Evolutionary conservation across 2,888 invertebrate species (phyloP).

Genomic region (Nematopogon swammerdamellus): DNA sequence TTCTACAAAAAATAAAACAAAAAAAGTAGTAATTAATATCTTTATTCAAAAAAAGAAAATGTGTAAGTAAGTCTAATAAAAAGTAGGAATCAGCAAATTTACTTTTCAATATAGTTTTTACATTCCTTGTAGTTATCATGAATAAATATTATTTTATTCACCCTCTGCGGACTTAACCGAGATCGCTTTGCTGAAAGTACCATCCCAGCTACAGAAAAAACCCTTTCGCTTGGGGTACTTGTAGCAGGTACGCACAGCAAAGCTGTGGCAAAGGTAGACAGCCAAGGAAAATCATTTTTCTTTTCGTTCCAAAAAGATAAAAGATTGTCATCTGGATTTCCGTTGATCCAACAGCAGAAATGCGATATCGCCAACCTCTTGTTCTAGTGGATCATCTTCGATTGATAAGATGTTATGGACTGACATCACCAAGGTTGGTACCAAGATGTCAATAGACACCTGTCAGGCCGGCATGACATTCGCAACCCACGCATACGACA

Average conservation of each 20-base stretch:
- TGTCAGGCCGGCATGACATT: too few relatives aligned
- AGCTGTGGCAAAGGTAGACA: constrained; percentile 4
- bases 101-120: background rate
- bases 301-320: constrained; percentile 4
- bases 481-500: too few relatives aligned
- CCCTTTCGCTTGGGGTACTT: constrained; percentile 11
- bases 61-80: background rate
- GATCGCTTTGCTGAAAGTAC: constrained; percentile 8
- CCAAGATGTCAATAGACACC: too few relatives aligned
- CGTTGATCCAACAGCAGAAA: background rate
- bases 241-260: constrained; percentile 9
- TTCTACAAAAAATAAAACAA: background rate
- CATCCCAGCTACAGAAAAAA: constrained; percentile 10
- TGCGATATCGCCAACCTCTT: constrained; percentile 3
- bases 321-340: constrained; percentile 1
- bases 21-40: too few relatives aligned
- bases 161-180: constrained; percentile 5
- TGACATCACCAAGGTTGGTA: too few relatives aligned
- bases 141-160: constrained; percentile 9
- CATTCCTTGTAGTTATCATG: too few relatives aligned
- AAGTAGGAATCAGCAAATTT: background rate
- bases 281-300: constrained; percentile 2
- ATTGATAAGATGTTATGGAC: too few relatives aligned
- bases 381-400: background rate
- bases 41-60: too few relatives aligned